These are phyloP conservation scores for Pecten maximus DNA, from an alignment of 2,888 invertebrate species.

Conservation along the genomic window DNA sequence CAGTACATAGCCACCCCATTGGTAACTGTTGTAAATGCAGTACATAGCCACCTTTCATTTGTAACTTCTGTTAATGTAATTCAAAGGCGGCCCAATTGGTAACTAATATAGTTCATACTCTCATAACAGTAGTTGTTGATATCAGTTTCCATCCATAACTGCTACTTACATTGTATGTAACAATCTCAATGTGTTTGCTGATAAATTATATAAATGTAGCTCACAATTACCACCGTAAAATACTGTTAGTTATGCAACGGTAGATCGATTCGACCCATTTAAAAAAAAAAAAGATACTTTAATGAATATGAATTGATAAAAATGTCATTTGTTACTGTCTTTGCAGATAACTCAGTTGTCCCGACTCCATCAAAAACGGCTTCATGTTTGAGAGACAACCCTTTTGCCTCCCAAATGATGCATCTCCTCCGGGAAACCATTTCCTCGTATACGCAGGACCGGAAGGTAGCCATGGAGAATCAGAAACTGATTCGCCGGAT, in stretches of 20 bases:
- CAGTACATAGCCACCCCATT: background rate
- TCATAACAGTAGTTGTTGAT: no score
- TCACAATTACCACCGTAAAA: no score
- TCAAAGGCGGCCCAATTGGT: no score
- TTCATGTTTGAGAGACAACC: conserved; percentile 35
- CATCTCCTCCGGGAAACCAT: conserved; percentile 24
- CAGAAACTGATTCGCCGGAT: conserved; percentile 73
- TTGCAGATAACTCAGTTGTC: background rate
- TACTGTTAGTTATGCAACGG: no score
- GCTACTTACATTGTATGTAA: no score
- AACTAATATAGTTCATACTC: no score
- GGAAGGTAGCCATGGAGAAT: conserved; percentile 54
- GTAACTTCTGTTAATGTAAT: background rate
- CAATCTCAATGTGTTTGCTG: no score
- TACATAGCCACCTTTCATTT: background rate
- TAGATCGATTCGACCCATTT: no score
- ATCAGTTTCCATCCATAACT: no score
- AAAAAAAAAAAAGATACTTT: no score
- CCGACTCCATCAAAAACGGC: conserved; percentile 29
- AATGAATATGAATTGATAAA: background rate
- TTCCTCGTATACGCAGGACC: conserved; percentile 25
- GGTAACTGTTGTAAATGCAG: background rate
- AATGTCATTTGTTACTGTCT: background rate
- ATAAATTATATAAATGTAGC: no score
- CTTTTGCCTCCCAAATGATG: conserved; percentile 27